Base-by-base conservation (phyloP, 1,140 invertebrate species). In the Drosophila setifemur region DNA sequence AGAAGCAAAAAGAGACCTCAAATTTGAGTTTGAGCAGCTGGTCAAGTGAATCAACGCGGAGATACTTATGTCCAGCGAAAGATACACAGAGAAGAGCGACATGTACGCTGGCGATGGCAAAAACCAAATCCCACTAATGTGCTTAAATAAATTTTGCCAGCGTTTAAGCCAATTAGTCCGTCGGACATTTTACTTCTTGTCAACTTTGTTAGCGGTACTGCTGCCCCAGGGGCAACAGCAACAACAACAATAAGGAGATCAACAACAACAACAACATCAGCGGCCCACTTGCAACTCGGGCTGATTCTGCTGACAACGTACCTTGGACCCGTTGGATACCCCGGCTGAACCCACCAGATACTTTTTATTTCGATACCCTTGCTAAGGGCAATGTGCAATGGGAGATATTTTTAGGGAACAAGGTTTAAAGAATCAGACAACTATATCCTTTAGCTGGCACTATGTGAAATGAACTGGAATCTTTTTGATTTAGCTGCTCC, bases 151-250 rank as follows among this genome's bases (percentile, higher is more conserved):
- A 89, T 89, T 89, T 89, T 81, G 76, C 81, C 81, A 86, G 81
- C 81, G 81, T 89, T 89, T 89, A 89, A 89, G 87, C 88, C 88
- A 89, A 89, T 89, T 89, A 89, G 88, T 89, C 87, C 87, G 79
- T 88, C 81, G 82, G 81, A 89, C 88, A 89, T 89, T 89, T 89
- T 88, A 87, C 88, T 89, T 89, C 87, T 85, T 89, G 88, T 89
- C 88, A 89, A 85, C 81, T 86, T 86, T 86, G 81, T 73, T 86
- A 85, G 81, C 75, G 70, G 58, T 66, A 67, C 63, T 55, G 73
- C 64, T 70, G 61, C 37, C 63, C 58, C 33, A 9, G 7, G 5
- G 8, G 8, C 33, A 14, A 1, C 31, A 33, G 11, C 9, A 4
- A 3, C 2, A 12, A 3, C 12, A 6, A 50, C 43, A n/a, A n/a